Evolutionary conservation across 2,888 invertebrate species (phyloP).

Genomic region (Hypselothyrea guttata): DNA sequence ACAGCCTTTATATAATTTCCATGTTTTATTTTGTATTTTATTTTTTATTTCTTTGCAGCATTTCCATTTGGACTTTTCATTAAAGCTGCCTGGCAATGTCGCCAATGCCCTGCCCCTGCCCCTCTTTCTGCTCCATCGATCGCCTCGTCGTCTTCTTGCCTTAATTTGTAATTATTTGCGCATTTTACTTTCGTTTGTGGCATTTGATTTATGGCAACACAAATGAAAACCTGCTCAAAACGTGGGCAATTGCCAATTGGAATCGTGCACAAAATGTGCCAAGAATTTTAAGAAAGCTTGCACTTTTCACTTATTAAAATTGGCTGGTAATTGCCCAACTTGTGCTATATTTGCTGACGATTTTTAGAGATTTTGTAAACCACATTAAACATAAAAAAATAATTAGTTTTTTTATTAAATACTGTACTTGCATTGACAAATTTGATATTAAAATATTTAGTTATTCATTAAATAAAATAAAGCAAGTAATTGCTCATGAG

Average conservation of each 20-base stretch:
- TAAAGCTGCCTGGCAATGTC: conserved; percentile 67
- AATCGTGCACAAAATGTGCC: conserved; percentile 54
- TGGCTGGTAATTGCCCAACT: neutral
- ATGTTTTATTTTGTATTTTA: conserved; percentile 31
- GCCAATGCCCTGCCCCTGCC: conserved; percentile 43
- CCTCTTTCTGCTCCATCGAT: conserved; percentile 11
- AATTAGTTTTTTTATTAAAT: too few species aligned
- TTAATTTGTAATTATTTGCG: conserved; percentile 72
- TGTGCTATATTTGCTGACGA: too few species aligned
- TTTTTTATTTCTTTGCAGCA: too few species aligned
- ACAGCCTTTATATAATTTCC: conserved; percentile 67
- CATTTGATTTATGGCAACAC: conserved; percentile 66
- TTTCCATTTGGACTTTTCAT: conserved; percentile 66
- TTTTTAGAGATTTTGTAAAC: too few species aligned
- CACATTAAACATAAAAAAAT: too few species aligned
- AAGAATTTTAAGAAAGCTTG: conserved; percentile 36
- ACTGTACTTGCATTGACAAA: too few species aligned
- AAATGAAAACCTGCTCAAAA: conserved; percentile 51
- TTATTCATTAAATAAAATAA: too few species aligned
- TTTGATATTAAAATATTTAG: too few species aligned
- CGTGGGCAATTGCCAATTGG: conserved; percentile 64
- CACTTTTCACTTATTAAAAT: conserved; percentile 2
- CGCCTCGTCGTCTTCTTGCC: conserved; percentile 7
- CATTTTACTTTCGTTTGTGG: conserved; percentile 69
- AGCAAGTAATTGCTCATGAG: too few species aligned